phyloP scores from a whole-genome alignment of 2,113 vertebrate species.

The Melospiza georgiana region DNA sequence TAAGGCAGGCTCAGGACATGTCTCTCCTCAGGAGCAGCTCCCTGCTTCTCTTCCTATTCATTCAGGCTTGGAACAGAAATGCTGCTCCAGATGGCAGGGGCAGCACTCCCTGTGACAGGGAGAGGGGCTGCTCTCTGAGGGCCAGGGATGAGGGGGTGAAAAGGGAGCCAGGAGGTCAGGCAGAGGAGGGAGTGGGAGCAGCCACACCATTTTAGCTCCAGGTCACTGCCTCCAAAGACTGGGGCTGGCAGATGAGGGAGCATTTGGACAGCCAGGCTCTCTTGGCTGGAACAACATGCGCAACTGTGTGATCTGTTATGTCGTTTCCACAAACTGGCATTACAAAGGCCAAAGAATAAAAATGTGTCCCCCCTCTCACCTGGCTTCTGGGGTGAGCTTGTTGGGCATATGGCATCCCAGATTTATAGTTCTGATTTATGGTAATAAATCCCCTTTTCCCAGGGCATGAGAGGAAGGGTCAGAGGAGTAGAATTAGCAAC shows the following conservation, averaged over 20 bases:
- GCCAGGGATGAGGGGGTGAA: neutral
- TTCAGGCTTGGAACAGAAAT: neutral
- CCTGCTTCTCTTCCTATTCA: neutral
- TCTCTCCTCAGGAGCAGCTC: neutral
- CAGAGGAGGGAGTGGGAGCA: neutral
- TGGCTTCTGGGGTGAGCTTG: neutral
- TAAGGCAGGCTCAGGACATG: neutral
- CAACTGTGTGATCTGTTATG: neutral
- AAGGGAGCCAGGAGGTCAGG: neutral
- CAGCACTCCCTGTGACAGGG: neutral
- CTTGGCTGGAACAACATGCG: neutral
- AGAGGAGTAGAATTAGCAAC: neutral
- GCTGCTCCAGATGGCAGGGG: constrained; percentile 15
- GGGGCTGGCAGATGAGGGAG: neutral
- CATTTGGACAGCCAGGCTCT: neutral
- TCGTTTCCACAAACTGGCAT: neutral
- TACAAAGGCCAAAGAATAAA: neutral
- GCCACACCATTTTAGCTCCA: neutral
- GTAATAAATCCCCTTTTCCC: neutral
- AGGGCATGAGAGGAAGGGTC: neutral
- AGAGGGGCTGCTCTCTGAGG: neutral
- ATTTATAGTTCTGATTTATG: neutral
- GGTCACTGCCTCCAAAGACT: neutral
- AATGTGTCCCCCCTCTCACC: neutral
- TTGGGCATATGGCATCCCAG: neutral